Conservation (phyloP, 2,888 invertebrate genomes). For the Cosmia pyralina region DNA sequence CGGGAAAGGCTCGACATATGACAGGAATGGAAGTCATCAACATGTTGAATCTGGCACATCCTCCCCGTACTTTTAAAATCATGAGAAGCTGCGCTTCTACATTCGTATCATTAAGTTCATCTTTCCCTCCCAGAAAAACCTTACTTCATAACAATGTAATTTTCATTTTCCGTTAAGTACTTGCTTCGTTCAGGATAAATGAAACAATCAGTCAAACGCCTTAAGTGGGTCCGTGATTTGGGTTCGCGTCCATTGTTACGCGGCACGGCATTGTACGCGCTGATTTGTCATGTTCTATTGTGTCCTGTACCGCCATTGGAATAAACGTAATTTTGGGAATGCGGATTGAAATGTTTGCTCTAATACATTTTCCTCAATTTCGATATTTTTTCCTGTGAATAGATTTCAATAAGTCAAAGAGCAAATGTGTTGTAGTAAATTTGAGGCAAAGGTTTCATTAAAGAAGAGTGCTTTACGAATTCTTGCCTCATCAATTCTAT, state of each 20-base stretch:
- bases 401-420: constrained; percentile 3
- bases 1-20: no score
- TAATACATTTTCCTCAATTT: constrained; percentile 28
- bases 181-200: constrained; percentile 52
- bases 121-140: constrained; percentile 1
- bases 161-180: constrained; percentile 28
- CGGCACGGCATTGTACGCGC: constrained; percentile 54
- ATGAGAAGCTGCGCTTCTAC: neutral
- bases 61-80: no score
- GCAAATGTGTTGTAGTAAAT: neutral
- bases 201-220: constrained; percentile 64
- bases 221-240: constrained; percentile 61
- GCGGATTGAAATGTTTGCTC: neutral
- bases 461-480: neutral
- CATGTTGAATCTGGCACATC: no score
- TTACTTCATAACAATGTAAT: constrained; percentile 5
- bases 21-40: no score
- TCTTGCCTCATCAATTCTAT: no score
- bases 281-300: constrained; percentile 56
- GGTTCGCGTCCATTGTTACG: constrained; percentile 53
- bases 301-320: constrained; percentile 23
- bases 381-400: constrained; percentile 14
- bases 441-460: neutral
- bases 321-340: constrained; percentile 24
- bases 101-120: neutral